Evolutionary conservation across 2,113 vertebrate genomes (phyloP).

Genomic region (Tiliqua scincoides): DNA sequence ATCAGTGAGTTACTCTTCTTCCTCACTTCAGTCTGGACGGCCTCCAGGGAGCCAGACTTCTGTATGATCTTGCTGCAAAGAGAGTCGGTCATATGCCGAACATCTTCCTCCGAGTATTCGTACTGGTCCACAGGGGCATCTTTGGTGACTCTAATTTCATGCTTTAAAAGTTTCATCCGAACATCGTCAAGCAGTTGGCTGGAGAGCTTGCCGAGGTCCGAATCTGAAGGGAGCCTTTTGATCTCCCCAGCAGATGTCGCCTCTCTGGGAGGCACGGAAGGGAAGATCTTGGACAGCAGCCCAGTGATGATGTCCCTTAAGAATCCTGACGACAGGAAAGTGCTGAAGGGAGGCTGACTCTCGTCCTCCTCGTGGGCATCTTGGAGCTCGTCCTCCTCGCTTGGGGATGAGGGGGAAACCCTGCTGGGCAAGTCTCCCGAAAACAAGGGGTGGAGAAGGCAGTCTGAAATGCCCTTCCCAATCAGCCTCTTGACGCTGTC

Average conservation of each 20-base stretch:
- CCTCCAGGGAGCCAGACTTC: constrained; percentile 1
- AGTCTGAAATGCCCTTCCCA: constrained; percentile 12
- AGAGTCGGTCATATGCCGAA: constrained; percentile 3
- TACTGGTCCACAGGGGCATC: not conserved
- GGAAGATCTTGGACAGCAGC: constrained; percentile 14
- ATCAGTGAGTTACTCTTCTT: not conserved
- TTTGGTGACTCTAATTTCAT: constrained; percentile 15
- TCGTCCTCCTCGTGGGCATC: not conserved
- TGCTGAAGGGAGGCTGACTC: not conserved
- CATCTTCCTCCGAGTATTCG: constrained; percentile 16
- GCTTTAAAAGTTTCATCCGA: constrained; percentile 23
- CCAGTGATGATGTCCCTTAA: constrained; percentile 21
- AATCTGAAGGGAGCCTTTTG: not conserved
- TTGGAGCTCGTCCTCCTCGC: not conserved
- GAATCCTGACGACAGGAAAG: constrained; percentile 18
- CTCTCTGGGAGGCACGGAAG: not conserved
- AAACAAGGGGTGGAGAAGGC: constrained; percentile 22
- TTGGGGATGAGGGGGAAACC: not conserved
- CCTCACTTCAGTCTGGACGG: constrained; percentile 7
- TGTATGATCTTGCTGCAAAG: constrained; percentile 25
- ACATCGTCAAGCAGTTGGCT: constrained; percentile 12
- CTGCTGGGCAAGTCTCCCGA: constrained; percentile 8
- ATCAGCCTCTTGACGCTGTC: constrained; percentile 9
- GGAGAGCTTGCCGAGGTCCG: not conserved
- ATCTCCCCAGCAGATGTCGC: not conserved